These are phyloP conservation scores for Geodia barretti DNA, from an alignment of 37 sponge, comb jelly and placozoan genomes.

Conservation along the genomic window DNA sequence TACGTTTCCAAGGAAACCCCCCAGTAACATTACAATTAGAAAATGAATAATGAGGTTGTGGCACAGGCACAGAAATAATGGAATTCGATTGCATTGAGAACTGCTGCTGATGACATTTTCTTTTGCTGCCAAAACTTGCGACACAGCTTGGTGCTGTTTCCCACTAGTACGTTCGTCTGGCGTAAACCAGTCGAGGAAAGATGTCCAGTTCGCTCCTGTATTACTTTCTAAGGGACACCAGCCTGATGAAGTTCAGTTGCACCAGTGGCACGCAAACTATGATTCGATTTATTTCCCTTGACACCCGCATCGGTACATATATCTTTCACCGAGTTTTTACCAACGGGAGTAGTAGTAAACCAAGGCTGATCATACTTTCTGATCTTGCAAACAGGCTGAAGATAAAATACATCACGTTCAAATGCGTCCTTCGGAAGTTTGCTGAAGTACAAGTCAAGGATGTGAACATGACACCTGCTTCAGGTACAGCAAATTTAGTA, in stretches of 20 bases:
- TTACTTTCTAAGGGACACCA: constrained; percentile 38
- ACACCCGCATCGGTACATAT: constrained; percentile 24
- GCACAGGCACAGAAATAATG: not conserved
- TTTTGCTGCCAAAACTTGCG: constrained; percentile 2
- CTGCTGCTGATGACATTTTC: no score
- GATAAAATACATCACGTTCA: constrained; percentile 23
- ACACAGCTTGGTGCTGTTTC: constrained; percentile 28
- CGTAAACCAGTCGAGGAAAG: no score
- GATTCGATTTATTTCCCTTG: constrained; percentile 20
- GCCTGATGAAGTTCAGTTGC: constrained; percentile 26
- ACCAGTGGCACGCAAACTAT: constrained; percentile 44
- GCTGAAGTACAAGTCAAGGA: constrained; percentile 30
- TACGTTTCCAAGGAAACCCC: no score
- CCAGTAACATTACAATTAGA: constrained; percentile 7
- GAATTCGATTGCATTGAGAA: no score
- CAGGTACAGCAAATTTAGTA: constrained; percentile 1
- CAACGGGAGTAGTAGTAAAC: constrained; percentile 26
- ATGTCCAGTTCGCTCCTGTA: constrained; percentile 50
- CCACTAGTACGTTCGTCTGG: constrained; percentile 31
- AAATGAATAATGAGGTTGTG: not conserved
- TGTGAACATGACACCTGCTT: constrained; percentile 19
- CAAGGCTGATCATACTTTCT: no score
- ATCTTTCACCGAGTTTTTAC: constrained; percentile 29
- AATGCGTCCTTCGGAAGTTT: constrained; percentile 18
- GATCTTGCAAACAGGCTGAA: not conserved